Percentiles rank a stretch among this genome's conserved stretches.
Evolutionary conservation across 2,797 vertebrate species (phyloP).

Genomic region (Heterohyrax brucei): DNA sequence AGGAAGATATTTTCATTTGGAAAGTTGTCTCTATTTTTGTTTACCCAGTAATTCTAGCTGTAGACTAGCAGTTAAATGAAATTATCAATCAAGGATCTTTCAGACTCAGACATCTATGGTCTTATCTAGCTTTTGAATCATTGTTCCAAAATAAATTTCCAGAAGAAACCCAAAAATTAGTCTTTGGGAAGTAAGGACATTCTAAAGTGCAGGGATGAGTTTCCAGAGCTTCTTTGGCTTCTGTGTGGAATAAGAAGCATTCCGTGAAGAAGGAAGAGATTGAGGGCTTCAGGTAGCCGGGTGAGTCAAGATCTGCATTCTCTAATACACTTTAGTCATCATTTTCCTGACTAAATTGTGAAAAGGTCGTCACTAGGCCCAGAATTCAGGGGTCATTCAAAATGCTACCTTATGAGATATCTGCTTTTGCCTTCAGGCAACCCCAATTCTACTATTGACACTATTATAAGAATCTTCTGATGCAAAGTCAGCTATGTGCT

Average conservation of each 20-base stretch:
- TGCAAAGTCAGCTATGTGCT: neutral
- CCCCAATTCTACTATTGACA: neutral
- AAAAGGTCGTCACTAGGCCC: neutral
- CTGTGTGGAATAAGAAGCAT: neutral
- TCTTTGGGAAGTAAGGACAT: neutral
- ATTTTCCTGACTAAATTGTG: neutral
- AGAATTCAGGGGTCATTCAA: neutral
- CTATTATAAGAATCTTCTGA: neutral
- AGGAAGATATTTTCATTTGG: neutral
- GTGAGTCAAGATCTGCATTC: fast-evolving
- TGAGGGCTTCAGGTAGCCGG: fast-evolving
- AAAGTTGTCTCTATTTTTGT: neutral
- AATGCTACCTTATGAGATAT: neutral
- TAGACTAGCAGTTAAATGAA: neutral
- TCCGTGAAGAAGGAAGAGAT: neutral
- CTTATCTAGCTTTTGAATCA: neutral
- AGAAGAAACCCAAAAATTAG: neutral
- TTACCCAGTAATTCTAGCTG: neutral
- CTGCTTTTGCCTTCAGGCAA: neutral
- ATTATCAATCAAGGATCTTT: neutral
- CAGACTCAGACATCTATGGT: neutral
- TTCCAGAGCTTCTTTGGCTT: neutral
- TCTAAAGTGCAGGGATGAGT: neutral
- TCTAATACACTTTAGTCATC: neutral
- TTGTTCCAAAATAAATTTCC: neutral